Evolutionary conservation across 2,888 invertebrate genomes (phyloP).

Genomic region (Timema cristinae): DNA sequence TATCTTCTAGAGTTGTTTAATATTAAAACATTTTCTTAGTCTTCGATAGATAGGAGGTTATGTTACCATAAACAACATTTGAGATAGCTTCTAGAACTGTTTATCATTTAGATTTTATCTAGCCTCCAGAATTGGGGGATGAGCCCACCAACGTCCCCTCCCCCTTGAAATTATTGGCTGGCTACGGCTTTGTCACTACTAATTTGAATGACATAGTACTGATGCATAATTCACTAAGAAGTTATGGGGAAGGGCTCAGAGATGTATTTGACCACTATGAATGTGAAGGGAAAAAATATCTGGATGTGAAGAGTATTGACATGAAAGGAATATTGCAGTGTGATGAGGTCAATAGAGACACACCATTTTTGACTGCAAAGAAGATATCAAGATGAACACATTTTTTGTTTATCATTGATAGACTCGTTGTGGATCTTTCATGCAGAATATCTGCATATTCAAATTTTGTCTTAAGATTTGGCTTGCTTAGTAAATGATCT

Average conservation of each 20-base stretch:
- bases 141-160: too few species aligned
- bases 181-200: too few species aligned
- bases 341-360: neutral
- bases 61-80: too few species aligned
- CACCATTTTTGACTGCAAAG: neutral
- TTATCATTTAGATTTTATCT: too few species aligned
- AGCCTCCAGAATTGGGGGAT: too few species aligned
- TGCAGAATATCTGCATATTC: neutral
- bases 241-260: neutral
- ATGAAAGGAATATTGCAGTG: neutral
- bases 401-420: conserved; percentile 6
- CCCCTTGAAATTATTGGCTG: too few species aligned
- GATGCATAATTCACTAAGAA: neutral
- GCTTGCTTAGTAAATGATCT: neutral
- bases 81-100: too few species aligned
- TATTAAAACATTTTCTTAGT: too few species aligned
- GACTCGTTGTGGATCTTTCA: conserved; percentile 7
- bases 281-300: conserved; percentile 2
- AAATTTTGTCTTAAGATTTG: neutral
- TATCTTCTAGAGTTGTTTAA: too few species aligned
- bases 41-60: too few species aligned
- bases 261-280: neutral
- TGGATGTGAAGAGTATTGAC: neutral
- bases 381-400: neutral
- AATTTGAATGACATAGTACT: conserved; percentile 5